Percentiles rank a stretch among this genome's conserved stretches.
These are phyloP conservation scores for Cetonia aurata DNA, from an alignment of 2,888 invertebrate genomes.

Conservation along the genomic window DNA sequence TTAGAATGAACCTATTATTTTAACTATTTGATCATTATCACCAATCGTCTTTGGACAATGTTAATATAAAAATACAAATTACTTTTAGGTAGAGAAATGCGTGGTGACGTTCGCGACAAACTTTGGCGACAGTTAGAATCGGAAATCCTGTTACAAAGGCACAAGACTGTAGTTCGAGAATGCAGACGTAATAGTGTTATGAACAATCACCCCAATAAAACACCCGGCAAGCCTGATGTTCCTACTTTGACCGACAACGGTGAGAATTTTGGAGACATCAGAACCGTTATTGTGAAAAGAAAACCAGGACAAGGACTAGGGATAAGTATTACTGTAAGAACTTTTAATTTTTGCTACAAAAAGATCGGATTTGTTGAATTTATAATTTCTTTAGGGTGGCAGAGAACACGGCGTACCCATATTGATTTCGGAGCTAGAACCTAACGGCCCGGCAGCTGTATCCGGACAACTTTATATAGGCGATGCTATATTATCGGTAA, in stretches of 20 bases:
- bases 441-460: constrained; percentile 82
- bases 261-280: constrained; percentile 69
- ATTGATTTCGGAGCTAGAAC: constrained; percentile 84
- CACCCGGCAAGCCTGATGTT: constrained; percentile 61
- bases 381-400: constrained; percentile 74
- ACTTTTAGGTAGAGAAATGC: constrained; percentile 76
- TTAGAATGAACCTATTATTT: too few relatives aligned
- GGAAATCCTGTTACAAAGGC: constrained; percentile 86
- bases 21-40: too few relatives aligned
- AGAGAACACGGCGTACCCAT: constrained; percentile 90
- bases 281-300: constrained; percentile 77
- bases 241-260: constrained; percentile 57
- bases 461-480: constrained; percentile 83
- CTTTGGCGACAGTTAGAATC: constrained; percentile 87
- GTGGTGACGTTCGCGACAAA: constrained; percentile 82
- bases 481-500: constrained; percentile 86
- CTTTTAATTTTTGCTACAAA: too few relatives aligned
- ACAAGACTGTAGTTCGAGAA: constrained; percentile 82
- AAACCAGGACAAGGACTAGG: constrained; percentile 85
- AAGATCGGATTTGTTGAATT: not conserved
- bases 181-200: constrained; percentile 69
- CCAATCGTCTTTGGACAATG: too few relatives aligned
- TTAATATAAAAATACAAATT: too few relatives aligned
- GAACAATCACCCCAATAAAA: constrained; percentile 56
- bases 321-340: constrained; percentile 83